Conservation (phyloP, 2,888 invertebrate species). For the Ecdyonurus torrentis region DNA sequence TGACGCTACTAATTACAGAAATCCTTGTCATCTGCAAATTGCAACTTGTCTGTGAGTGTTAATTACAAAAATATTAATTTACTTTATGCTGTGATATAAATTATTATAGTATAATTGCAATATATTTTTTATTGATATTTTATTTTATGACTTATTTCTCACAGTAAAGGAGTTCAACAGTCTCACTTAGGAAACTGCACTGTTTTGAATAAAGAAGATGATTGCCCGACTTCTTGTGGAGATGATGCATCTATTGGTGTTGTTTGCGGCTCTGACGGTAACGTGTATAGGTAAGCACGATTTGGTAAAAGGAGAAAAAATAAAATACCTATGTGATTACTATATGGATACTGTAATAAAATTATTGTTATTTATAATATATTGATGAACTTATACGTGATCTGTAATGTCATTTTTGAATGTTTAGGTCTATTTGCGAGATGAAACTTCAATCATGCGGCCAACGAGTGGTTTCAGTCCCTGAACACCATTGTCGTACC, state of each 20-base stretch:
- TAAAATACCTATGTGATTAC: not conserved
- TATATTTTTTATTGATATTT: too few relatives aligned
- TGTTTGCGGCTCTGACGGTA: constrained; percentile 80
- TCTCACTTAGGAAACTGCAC: constrained; percentile 82
- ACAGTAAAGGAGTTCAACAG: constrained; percentile 64
- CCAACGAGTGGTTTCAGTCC: constrained; percentile 67
- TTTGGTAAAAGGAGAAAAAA: too few relatives aligned
- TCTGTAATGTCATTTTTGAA: constrained; percentile 10
- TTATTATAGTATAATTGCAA: not conserved
- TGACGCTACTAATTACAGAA: constrained; percentile 69
- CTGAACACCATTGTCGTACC: constrained; percentile 66
- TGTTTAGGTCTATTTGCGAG: constrained; percentile 63
- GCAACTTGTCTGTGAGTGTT: constrained; percentile 72
- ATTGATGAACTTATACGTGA: not conserved
- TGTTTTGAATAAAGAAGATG: constrained; percentile 38
- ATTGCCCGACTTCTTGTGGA: constrained; percentile 43
- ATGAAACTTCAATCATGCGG: constrained; percentile 69
- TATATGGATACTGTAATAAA: too few relatives aligned
- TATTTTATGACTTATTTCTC: constrained; percentile 16
- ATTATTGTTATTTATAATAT: not conserved
- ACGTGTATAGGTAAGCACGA: constrained; percentile 53
- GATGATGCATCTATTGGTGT: constrained; percentile 44
- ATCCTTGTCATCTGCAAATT: constrained; percentile 64
- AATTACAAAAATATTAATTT: too few relatives aligned
- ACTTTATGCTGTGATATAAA: not conserved